These are phyloP conservation scores for Exephanes ischioxanthus DNA, from an alignment of 2,888 invertebrate species.

Conservation along the genomic window DNA sequence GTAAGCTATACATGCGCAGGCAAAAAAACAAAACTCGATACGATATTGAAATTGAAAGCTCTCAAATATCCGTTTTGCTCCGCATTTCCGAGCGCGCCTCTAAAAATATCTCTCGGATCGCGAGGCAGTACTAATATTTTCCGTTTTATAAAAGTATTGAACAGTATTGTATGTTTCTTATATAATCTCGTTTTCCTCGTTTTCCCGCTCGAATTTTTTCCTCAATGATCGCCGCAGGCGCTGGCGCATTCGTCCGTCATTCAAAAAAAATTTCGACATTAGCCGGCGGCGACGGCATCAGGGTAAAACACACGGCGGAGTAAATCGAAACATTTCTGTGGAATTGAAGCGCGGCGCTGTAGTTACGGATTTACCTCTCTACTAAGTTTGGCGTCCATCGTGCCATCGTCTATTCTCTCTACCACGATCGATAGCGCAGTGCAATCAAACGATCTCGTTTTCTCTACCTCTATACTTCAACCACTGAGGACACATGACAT, in stretches of 20 bases:
- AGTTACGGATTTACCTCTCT: neutral
- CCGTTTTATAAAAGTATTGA: neutral
- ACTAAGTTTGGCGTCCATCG: neutral
- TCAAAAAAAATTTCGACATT: neutral
- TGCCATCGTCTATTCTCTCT: neutral
- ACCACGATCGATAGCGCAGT: neutral
- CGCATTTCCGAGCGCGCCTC: neutral
- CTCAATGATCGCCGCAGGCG: constrained; percentile 7
- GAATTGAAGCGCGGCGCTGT: neutral
- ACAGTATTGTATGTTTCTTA: neutral
- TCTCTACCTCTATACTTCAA: neutral
- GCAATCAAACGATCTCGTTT: neutral
- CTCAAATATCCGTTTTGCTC: neutral
- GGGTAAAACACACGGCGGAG: neutral
- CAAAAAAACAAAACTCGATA: neutral
- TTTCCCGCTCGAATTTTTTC: constrained; percentile 5
- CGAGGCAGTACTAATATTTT: neutral
- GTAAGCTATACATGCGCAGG: no score
- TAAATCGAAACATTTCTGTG: constrained; percentile 19
- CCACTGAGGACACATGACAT: neutral
- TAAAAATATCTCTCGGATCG: neutral
- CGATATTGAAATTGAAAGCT: constrained; percentile 1
- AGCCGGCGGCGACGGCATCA: neutral
- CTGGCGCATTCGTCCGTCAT: neutral
- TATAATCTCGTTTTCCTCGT: constrained; percentile 15